Evolutionary conservation across 2,797 vertebrate species (phyloP).

Genomic region (Chanos chanos): DNA sequence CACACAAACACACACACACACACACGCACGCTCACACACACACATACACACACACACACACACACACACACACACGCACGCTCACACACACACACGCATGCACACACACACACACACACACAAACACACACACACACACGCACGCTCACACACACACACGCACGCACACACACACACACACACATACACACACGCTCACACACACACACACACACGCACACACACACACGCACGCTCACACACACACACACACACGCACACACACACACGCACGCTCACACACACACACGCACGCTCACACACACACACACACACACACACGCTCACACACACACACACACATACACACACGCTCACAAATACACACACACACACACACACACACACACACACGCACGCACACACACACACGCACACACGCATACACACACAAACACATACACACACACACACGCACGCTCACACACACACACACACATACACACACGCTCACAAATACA

Average conservation of each 20-base stretch:
- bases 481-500: too few relatives aligned
- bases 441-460: background rate
- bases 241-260: background rate
- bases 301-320: background rate
- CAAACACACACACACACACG: too few relatives aligned
- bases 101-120: background rate
- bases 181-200: too few relatives aligned
- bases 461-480: background rate
- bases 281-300: background rate
- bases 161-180: slow-evolving; percentile 1
- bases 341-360: too few relatives aligned
- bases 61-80: background rate
- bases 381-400: background rate
- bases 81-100: slow-evolving; percentile 5
- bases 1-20: too few relatives aligned
- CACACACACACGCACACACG: background rate
- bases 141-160: background rate
- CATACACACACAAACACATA: too few relatives aligned
- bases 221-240: too few relatives aligned
- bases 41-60: background rate
- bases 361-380: background rate
- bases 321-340: too few relatives aligned
- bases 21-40: background rate
- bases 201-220: too few relatives aligned
- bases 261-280: background rate